phyloP scores from a whole-genome alignment of 2,113 vertebrate species.

The Nicator chloris region DNA sequence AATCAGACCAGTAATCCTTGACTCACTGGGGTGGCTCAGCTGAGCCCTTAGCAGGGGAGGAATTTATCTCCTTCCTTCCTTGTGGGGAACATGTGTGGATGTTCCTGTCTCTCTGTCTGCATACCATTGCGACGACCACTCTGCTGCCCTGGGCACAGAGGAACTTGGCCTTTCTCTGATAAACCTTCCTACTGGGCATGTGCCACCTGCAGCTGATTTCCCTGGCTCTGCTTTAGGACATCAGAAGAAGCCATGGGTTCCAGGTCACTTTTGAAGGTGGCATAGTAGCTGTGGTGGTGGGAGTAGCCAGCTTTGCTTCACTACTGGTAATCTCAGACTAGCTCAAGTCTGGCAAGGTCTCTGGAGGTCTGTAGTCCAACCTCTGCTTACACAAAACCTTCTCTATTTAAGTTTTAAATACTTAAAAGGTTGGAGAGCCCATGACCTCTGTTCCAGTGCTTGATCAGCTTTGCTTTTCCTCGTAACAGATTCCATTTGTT shows the following conservation, averaged over 20 bases:
- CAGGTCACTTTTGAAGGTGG: background rate
- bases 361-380: background rate
- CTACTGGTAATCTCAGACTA: background rate
- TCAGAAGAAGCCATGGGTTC: background rate
- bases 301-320: background rate
- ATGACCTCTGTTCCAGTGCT: background rate
- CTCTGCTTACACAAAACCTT: background rate
- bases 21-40: slow-evolving; percentile 19
- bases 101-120: background rate
- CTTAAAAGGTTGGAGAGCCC: background rate
- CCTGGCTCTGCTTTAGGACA: background rate
- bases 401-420: background rate
- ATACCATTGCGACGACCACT: background rate
- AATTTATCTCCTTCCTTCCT: slow-evolving; percentile 33
- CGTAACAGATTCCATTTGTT: background rate
- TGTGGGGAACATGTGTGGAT: background rate
- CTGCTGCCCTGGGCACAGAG: background rate
- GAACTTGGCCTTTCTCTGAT: background rate
- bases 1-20: slow-evolving; percentile 55
- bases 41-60: background rate
- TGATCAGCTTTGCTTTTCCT: background rate
- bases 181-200: background rate
- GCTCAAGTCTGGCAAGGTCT: background rate
- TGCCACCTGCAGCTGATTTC: background rate
- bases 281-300: background rate